Evolutionary conservation across 2,113 vertebrate genomes (phyloP), one percentile per base, ranked within the genome.

Genomic region (Gambusia affinis): DNA sequence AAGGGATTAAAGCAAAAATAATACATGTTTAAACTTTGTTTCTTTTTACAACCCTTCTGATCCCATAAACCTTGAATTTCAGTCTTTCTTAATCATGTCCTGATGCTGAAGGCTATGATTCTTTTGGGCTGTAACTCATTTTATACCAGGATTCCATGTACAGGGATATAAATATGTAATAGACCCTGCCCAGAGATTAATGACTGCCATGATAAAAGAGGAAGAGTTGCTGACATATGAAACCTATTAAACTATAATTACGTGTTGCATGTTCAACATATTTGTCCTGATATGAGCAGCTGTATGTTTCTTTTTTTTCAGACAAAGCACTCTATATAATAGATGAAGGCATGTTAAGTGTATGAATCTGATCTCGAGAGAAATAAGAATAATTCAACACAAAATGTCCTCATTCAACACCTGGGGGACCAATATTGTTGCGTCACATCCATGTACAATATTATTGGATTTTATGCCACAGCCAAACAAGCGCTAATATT

Each of bases 401-500:
- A 85, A 88, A 89, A 85, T 64, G 65, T 73, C 73, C 76, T 87
- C 72, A 72, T 85, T 87, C 68, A 70, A 82, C 86, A 90, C 90
- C 90, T 88, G 86, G 66, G 88, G 88, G 88, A 84, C 72, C 79
- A 92, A 91, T 91, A 92, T 83, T 72, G 64, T 79, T 90, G 83
- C 83, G 82, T 92, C 87, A 85, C 82, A 76, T 81, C 79, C 79
- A 84, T 85, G 87, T 87, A 88, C 72, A 71, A 87, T 82, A 83
- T 88, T 92, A 91, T 92, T 93, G 87, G 89, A 89, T 92, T 91
- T 85, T 89, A 91, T 79, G 87, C 90, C 83, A 82, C 85, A 87
- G 83, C 88, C 90, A 93, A 92, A 94, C 89, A 91, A 91, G 82
- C 84, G 80, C 79, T 92, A 91, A 93, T 92, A 92, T 94, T 92